phyloP scores from a whole-genome alignment of 1,140 invertebrate species.

The Caerostris extrusa region DNA sequence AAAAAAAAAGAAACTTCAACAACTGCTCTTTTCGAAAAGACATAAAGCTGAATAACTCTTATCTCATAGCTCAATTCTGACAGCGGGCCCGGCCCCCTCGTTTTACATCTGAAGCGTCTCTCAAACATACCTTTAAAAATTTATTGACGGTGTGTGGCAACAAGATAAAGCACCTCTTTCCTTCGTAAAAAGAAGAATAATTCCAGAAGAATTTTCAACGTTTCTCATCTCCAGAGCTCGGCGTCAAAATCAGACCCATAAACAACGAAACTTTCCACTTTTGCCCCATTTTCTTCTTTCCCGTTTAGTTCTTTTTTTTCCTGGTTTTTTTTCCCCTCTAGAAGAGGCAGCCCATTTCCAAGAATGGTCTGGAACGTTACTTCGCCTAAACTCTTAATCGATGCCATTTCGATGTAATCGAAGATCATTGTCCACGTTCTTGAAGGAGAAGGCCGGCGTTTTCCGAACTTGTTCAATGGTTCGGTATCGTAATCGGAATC shows the following conservation, averaged over 20 bases:
- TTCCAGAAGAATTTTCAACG: slow-evolving; percentile 58
- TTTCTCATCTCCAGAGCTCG: slow-evolving; percentile 22
- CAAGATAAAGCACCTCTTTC: slow-evolving; percentile 54
- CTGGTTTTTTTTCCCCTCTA: not conserved
- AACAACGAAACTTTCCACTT: slow-evolving; percentile 73
- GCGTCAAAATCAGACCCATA: slow-evolving; percentile 64
- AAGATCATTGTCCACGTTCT: slow-evolving; percentile 75
- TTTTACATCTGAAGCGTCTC: not conserved
- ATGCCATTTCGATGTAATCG: slow-evolving; percentile 76
- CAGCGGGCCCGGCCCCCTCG: not conserved
- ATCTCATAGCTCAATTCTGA: not conserved
- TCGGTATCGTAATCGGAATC: slow-evolving; percentile 76
- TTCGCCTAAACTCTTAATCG: slow-evolving; percentile 75
- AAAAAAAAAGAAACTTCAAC: not conserved
- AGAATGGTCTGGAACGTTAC: slow-evolving; percentile 72
- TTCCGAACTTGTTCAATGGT: slow-evolving; percentile 74
- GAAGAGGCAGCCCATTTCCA: slow-evolving; percentile 27
- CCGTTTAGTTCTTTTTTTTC: slow-evolving; percentile 45
- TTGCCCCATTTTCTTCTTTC: slow-evolving; percentile 29
- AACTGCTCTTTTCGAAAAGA: not conserved
- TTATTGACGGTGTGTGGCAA: slow-evolving; percentile 40
- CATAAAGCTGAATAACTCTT: not conserved
- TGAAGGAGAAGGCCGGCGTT: slow-evolving; percentile 62
- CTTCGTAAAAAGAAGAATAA: not conserved
- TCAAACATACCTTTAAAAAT: slow-evolving; percentile 53